Evolutionary conservation across 2,888 invertebrate genomes (phyloP), one percentile per base, ranked within the genome.

Genomic region (Margaritifera margaritifera): DNA sequence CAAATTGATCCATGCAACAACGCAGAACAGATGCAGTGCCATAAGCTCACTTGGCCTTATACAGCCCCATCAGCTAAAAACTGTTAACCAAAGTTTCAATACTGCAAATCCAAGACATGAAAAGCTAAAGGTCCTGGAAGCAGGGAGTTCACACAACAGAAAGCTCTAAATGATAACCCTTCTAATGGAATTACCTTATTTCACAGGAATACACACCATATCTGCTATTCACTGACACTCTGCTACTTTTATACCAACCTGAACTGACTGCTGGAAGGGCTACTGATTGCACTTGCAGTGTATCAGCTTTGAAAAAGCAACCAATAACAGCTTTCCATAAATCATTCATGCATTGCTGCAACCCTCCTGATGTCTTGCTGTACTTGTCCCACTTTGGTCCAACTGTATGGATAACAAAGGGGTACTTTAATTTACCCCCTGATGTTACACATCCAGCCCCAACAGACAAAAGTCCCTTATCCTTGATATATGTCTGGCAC

Each of bases 381-480:
- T 74, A 72, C 19, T 64, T 66, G n/a, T 68, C 8, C 80, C 80
- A 80, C 58, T 74, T 71, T 25, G 80, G 80, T 25, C 78, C 80
- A 55, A 68, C 71, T 56, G 78, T 72, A 64, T 80, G 77, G 19
- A 80, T 74, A 6, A 80, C 72, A 57, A 66, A 65, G 0, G 53
- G 42, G 25, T 71, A 68, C n/a, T 70, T 67, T 8, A 78, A 24
- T 11, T 66, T 62, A 15, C 77, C 77, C 20, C 77, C 75, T 20
- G 74, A 64, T 4, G 78, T 78, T 51, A 69, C 64, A 62, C 60
- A 72, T 20, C 71, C 77, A 24, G 68, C 68, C 11, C 77, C 71
- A 20, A 72, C 69, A 20, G 57, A 60, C 20, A 78, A 50, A 4
- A 22, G 51, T 6, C 75, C 78, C 65, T 77, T 25, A 15, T 66